A percentile compares a stretch with the other conserved stretches of the same genome.
These are phyloP conservation scores for Apodemus speciosus DNA, from an alignment of 2,113 vertebrate genomes.

Conservation along the genomic window DNA sequence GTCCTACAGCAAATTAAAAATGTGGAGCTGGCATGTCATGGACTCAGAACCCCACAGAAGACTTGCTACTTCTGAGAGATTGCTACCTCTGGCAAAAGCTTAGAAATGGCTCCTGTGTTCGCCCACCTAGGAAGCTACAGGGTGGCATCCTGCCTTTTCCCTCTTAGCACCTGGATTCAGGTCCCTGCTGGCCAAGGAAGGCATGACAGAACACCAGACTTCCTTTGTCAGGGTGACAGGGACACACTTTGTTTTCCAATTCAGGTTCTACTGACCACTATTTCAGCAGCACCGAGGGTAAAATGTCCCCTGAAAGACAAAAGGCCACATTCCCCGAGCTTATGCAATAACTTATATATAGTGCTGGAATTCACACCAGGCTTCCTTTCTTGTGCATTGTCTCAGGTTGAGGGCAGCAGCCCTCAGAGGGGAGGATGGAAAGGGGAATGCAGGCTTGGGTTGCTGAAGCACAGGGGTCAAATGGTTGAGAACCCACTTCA, in stretches of 20 bases:
- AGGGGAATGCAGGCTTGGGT: not conserved
- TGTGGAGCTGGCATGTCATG: not conserved
- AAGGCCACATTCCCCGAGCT: not conserved
- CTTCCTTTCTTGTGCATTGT: not conserved
- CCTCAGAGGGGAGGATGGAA: not conserved
- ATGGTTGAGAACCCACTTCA: too few relatives aligned
- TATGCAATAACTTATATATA: not conserved
- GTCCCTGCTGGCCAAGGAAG: not conserved
- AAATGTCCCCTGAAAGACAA: not conserved
- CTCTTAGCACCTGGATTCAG: not conserved
- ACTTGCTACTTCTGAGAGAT: rapidly evolving
- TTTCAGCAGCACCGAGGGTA: not conserved
- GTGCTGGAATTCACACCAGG: not conserved
- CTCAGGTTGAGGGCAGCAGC: not conserved
- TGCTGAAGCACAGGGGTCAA: not conserved
- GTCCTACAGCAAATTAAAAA: not conserved
- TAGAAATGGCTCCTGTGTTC: not conserved
- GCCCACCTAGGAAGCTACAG: too few relatives aligned
- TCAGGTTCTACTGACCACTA: not conserved
- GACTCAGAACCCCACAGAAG: not conserved
- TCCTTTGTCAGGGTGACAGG: not conserved
- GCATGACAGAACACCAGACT: rapidly evolving
- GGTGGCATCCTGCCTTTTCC: too few relatives aligned
- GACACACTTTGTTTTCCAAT: not conserved
- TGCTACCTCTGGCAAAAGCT: not conserved